Base-by-base conservation (phyloP, 2,888 invertebrate species). In the Elysia crispata region DNA sequence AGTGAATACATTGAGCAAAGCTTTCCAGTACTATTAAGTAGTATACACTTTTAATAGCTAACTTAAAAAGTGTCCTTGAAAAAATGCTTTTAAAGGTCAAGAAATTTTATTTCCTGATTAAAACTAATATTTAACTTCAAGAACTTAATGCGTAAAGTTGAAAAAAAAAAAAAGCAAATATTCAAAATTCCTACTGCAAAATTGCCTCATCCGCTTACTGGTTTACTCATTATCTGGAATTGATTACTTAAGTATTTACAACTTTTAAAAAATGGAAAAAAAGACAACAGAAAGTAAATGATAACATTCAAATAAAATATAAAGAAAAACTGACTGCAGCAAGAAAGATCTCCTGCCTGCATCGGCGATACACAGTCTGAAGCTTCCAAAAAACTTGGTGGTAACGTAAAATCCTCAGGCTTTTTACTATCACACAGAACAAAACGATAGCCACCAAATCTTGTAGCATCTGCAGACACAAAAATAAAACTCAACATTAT, bases 281-380 rank as follows among this genome's bases (percentile, higher is more conserved):
- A 11, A 57, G n/a, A 31, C 18, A 60, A 3, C 18, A 25, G 13
- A 54, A 6, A 31, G 28, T 30, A 31, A 18, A n/a, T 13, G 25
- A 77, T 57, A 25, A 77, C 33, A 33, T 33, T n/a, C 1, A 6
- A 30, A 62, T 25, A 60, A 64, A 30, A 28, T 20, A 11, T 20
- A 64, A 67, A 13, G 50, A 13, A 28, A 20, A 23, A 49, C 88
- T 87, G 85, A 91, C 91, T 66, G 84, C 85, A 69, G 90, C 87
- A 20, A 87, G 82, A 15, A 90, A 76, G 1, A 91, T 80, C 73
- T 91, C 90, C n/a, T 83, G 75, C 8, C 85, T 83, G 6, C 89
- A 86, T 54, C 87, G 86, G 41, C 86, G 86, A 85, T 88, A 90
- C 28, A 91, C 86, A 33, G 86, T 87, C n/a, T 87, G 87, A 79